Conservation (phyloP, 2,113 vertebrate species). For the Manacus vitellinus region DNA sequence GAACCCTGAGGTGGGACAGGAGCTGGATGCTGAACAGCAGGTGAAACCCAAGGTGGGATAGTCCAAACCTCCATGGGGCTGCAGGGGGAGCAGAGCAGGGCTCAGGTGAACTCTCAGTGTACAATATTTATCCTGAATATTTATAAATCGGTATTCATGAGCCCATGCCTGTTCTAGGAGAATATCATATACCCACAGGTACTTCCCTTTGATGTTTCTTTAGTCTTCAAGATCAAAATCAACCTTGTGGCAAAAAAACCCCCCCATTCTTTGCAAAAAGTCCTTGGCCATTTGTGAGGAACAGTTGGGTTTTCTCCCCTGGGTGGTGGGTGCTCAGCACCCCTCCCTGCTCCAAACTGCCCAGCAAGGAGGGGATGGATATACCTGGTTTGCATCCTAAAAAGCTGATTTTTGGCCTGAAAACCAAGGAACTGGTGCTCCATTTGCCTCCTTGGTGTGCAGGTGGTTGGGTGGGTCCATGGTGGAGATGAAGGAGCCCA, state of each 20-base stretch:
- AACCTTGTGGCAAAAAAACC: background rate
- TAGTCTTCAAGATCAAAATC: constrained; percentile 35
- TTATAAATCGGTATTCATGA: constrained; percentile 4
- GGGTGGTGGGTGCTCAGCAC: background rate
- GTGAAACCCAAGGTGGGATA: accelerated
- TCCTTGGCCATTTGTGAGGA: background rate
- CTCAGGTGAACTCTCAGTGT: accelerated
- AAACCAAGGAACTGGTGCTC: background rate
- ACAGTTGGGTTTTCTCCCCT: background rate
- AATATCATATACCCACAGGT: background rate
- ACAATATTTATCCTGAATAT: background rate
- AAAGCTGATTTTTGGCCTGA: accelerated
- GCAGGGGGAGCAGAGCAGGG: background rate
- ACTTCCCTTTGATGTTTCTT: constrained; percentile 35
- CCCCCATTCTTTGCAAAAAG: background rate
- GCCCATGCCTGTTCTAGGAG: background rate
- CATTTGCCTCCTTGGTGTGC: accelerated
- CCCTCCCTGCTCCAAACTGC: background rate
- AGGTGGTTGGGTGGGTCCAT: accelerated
- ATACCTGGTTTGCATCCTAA: background rate
- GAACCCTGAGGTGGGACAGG: accelerated
- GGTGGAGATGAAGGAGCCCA: accelerated
- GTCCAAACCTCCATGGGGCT: accelerated
- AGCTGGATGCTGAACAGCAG: background rate
- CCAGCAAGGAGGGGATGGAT: background rate